Conservation (phyloP, 2,113 vertebrate genomes). For the Panthera tigris region DNA sequence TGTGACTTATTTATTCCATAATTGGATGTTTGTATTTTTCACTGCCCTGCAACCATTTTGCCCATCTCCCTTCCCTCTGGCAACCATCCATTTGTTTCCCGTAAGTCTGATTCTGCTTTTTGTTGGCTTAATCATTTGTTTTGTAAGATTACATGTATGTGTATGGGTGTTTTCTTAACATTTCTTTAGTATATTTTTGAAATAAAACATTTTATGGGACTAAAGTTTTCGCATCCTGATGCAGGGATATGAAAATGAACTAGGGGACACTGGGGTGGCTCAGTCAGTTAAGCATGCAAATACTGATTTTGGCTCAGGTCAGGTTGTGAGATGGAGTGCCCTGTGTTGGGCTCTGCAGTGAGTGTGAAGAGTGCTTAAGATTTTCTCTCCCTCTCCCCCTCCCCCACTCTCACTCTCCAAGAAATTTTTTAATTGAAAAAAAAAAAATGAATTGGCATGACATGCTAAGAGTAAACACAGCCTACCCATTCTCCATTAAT, state of each 20-base stretch:
- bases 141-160: background rate
- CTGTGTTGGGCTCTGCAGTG: too few relatives aligned
- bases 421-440: too few relatives aligned
- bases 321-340: too few relatives aligned
- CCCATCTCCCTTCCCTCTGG: background rate
- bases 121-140: background rate
- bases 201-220: conserved; percentile 10
- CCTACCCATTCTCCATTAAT: background rate
- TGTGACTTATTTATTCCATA: background rate
- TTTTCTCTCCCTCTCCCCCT: too few relatives aligned
- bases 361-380: too few relatives aligned
- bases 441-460: background rate
- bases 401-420: too few relatives aligned
- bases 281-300: too few relatives aligned
- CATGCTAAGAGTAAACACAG: background rate
- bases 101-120: background rate
- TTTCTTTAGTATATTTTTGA: background rate
- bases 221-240: background rate
- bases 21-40: background rate
- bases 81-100: background rate
- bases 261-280: too few relatives aligned
- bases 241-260: background rate
- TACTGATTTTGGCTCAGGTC: too few relatives aligned
- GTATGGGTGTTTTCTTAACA: background rate
- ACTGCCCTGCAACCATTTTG: background rate